phyloP scores from a whole-genome alignment of 2,888 invertebrate species.

The Horisme vitalbata region DNA sequence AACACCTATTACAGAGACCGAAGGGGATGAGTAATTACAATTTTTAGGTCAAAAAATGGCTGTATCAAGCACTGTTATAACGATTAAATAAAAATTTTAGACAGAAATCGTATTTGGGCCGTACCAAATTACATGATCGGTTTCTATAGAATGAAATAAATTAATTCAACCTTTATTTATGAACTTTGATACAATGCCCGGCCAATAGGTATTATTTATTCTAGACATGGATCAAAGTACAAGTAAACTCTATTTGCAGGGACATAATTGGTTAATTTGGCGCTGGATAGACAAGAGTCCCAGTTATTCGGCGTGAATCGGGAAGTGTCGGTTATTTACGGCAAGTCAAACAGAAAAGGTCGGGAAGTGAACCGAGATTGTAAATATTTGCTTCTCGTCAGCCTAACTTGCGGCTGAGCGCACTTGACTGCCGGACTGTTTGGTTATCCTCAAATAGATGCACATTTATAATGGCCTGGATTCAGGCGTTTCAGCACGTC shows the following conservation, averaged over 20 bases:
- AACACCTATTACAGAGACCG: too few species aligned
- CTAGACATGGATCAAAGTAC: background rate
- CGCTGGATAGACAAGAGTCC: conserved; percentile 16
- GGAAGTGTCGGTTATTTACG: conserved; percentile 34
- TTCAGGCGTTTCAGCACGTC: conserved; percentile 3
- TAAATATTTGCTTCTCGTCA: conserved; percentile 74
- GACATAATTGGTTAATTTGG: conserved; percentile 19
- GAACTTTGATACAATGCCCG: too few species aligned
- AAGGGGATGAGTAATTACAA: too few species aligned
- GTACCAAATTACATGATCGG: too few species aligned
- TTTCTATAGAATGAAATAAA: too few species aligned
- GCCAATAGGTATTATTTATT: too few species aligned
- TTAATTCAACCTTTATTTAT: too few species aligned
- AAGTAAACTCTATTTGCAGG: conserved; percentile 9
- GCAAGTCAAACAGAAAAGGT: conserved; percentile 54
- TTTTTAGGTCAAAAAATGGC: too few species aligned
- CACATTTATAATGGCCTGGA: conserved; percentile 28
- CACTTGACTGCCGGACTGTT: conserved; percentile 57
- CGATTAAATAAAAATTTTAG: too few species aligned
- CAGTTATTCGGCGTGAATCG: conserved; percentile 9
- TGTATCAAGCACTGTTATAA: too few species aligned
- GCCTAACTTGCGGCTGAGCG: conserved; percentile 56
- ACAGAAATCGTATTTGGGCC: too few species aligned
- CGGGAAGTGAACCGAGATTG: conserved; percentile 53
- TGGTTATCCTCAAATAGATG: conserved; percentile 61